Conservation (phyloP, 2,888 invertebrate species). For the Agrochola lota region DNA sequence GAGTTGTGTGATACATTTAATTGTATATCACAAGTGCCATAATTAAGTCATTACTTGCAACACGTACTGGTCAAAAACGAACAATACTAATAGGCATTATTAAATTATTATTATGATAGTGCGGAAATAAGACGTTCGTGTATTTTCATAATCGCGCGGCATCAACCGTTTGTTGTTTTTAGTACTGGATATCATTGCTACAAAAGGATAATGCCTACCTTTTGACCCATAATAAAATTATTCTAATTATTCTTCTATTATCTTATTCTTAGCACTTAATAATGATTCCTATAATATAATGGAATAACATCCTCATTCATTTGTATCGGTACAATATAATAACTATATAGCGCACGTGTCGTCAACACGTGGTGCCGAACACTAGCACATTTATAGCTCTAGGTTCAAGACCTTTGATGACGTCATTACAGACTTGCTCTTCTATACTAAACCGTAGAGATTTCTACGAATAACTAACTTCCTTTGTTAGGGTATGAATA, state of each 20-base stretch:
- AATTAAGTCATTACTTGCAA: no score
- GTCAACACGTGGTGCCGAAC: conserved; percentile 58
- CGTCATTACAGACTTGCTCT: conserved; percentile 51
- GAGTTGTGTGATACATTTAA: no score
- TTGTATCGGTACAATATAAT: conserved; percentile 17
- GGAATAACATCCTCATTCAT: conserved; percentile 40
- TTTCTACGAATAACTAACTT: conserved; percentile 16
- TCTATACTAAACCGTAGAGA: conserved; percentile 15
- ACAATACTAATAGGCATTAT: not conserved
- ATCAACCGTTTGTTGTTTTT: not conserved
- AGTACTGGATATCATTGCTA: not conserved
- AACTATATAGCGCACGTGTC: conserved; percentile 45
- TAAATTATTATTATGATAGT: conserved; percentile 1
- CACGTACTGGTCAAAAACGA: no score
- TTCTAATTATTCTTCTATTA: no score
- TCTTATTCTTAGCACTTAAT: conserved; percentile 8
- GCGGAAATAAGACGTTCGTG: not conserved
- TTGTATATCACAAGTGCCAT: no score
- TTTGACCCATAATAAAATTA: conserved; percentile 8
- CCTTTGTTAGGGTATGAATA: conserved; percentile 30
- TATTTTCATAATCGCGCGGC: conserved; percentile 3
- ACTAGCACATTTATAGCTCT: conserved; percentile 42
- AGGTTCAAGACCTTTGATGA: conserved; percentile 65
- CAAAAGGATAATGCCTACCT: conserved; percentile 14
- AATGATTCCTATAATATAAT: conserved; percentile 22